Evolutionary conservation across 2,113 vertebrate genomes (phyloP).

Genomic region (Malurus alboscapulatus): DNA sequence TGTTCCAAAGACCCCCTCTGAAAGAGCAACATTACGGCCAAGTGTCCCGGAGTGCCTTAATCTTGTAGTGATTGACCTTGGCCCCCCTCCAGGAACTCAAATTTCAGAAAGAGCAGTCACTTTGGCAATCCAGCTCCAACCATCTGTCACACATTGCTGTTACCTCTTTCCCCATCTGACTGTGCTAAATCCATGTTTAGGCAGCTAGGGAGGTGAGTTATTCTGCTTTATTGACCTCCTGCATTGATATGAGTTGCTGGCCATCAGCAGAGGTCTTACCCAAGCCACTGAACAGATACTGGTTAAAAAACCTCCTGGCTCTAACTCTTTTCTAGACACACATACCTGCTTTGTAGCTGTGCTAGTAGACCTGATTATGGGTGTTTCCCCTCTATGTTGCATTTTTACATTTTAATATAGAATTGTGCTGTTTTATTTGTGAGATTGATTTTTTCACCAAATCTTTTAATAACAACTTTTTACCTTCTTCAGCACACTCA

Average conservation of each 20-base stretch:
- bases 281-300: not conserved
- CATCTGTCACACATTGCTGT: not conserved
- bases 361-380: not conserved
- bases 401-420: not conserved
- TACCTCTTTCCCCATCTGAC: not conserved
- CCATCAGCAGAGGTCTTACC: not conserved
- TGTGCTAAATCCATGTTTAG: not conserved
- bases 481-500: not conserved
- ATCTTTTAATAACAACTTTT: not conserved
- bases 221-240: not conserved
- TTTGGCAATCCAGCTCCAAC: not conserved
- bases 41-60: not conserved
- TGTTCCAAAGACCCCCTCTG: not conserved
- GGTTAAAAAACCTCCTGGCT: not conserved
- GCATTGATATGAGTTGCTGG: not conserved
- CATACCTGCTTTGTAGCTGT: not conserved
- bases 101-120: not conserved
- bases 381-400: not conserved
- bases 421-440: not conserved
- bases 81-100: not conserved
- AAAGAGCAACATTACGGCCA: not conserved
- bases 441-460: not conserved
- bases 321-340: not conserved
- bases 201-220: not conserved
- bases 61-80: slow-evolving; percentile 22